These are phyloP conservation scores for Acheta domesticus DNA, from an alignment of 2,888 invertebrate species.

Conservation along the genomic window DNA sequence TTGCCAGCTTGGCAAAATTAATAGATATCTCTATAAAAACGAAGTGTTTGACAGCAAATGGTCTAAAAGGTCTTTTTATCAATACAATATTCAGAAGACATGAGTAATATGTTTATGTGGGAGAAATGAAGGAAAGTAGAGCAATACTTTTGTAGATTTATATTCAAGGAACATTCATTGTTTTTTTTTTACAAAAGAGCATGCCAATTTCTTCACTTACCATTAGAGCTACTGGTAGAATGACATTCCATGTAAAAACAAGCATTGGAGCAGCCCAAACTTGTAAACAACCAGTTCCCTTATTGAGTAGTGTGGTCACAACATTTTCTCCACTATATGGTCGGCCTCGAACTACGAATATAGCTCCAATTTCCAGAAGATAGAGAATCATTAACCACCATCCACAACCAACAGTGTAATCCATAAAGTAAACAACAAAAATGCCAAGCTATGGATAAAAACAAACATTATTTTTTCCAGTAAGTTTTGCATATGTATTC, in stretches of 20 bases:
- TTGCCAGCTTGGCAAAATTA: too few relatives aligned
- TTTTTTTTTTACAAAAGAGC: too few relatives aligned
- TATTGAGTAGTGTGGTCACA: conserved; percentile 57
- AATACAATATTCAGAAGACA: too few relatives aligned
- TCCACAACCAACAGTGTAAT: conserved; percentile 75
- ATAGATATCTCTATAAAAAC: too few relatives aligned
- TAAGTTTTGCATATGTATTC: too few relatives aligned
- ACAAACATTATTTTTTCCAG: background rate
- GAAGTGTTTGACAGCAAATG: too few relatives aligned
- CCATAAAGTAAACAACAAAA: conserved; percentile 77
- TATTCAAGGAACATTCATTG: too few relatives aligned
- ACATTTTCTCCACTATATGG: conserved; percentile 79
- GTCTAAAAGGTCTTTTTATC: too few relatives aligned
- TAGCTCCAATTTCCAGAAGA: conserved; percentile 71
- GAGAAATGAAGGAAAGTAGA: too few relatives aligned
- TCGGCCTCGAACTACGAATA: conserved; percentile 80
- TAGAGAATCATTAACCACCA: conserved; percentile 86
- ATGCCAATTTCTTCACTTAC: conserved; percentile 50
- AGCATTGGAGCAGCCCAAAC: conserved; percentile 66
- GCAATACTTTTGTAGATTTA: too few relatives aligned
- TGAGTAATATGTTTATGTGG: too few relatives aligned
- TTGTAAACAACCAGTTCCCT: conserved; percentile 49
- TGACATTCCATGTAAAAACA: conserved; percentile 84
- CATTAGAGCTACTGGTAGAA: conserved; percentile 76
- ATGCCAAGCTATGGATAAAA: conserved; percentile 63